Conservation (phyloP, 2,797 vertebrate genomes). For the Sus cebifrons region DNA sequence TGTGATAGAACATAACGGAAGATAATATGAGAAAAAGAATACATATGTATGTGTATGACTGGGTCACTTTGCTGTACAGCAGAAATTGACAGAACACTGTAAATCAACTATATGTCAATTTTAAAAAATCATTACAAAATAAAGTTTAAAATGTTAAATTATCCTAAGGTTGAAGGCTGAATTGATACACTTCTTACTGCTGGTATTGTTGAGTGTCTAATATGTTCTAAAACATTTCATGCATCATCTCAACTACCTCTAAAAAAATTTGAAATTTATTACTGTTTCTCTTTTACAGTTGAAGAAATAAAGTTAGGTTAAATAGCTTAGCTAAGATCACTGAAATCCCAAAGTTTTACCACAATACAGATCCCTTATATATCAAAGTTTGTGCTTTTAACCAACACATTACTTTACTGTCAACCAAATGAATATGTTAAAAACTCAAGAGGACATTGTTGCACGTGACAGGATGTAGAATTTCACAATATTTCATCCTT, state of each 20-base stretch:
- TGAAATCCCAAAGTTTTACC: no score
- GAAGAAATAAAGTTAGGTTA: not conserved
- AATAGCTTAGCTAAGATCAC: no score
- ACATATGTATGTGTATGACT: no score
- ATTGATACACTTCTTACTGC: not conserved
- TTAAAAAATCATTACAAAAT: no score
- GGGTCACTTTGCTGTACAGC: no score
- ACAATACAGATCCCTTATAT: not conserved
- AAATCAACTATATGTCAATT: no score
- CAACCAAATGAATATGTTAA: not conserved
- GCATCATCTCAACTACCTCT: no score
- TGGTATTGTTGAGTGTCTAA: not conserved
- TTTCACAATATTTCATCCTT: not conserved
- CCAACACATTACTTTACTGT: not conserved
- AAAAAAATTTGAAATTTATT: not conserved
- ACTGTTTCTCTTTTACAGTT: not conserved
- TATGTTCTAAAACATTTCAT: not conserved
- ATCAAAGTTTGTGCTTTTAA: not conserved
- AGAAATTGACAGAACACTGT: no score
- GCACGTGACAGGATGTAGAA: no score
- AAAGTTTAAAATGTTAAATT: no score
- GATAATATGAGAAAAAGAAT: no score
- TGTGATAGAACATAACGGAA: no score
- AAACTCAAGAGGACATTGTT: not conserved
- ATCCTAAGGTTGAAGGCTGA: not conserved